These are phyloP conservation scores for Caenorhabditis sinica DNA, from an alignment of 2,888 invertebrate genomes.

Conservation along the genomic window DNA sequence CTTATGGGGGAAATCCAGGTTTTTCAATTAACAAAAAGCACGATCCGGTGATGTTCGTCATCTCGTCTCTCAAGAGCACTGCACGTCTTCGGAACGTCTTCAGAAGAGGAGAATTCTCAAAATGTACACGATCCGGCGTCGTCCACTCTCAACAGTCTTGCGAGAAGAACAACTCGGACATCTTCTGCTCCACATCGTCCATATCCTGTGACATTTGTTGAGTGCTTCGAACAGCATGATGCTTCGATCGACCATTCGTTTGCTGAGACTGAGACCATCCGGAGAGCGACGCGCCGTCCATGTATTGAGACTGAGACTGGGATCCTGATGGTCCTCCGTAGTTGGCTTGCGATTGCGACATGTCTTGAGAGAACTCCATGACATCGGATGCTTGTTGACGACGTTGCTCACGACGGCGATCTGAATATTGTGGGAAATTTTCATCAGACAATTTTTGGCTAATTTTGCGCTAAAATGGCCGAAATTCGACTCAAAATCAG, in stretches of 20 bases:
- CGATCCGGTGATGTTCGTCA: too few species aligned
- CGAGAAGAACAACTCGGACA: constrained; percentile 74
- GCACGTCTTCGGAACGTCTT: too few species aligned
- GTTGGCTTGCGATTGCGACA: constrained; percentile 48
- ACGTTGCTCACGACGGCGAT: constrained; percentile 48
- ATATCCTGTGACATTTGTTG: constrained; percentile 67
- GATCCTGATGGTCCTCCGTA: not conserved
- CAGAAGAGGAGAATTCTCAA: too few species aligned
- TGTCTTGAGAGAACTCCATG: constrained; percentile 57
- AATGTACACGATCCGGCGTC: not conserved
- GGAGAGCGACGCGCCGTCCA: constrained; percentile 39
- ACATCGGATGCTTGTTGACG: constrained; percentile 37
- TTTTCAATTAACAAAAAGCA: too few species aligned
- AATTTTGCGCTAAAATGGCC: too few species aligned
- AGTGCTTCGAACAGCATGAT: constrained; percentile 15
- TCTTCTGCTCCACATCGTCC: constrained; percentile 73
- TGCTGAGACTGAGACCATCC: constrained; percentile 68
- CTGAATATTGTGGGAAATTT: constrained; percentile 29
- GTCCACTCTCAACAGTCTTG: constrained; percentile 57
- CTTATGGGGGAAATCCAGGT: too few species aligned
- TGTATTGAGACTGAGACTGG: constrained; percentile 37
- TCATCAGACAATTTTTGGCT: too few species aligned
- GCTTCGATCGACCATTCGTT: constrained; percentile 1
- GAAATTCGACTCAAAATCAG: too few species aligned
- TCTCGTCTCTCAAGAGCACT: too few species aligned